Conservation (phyloP, 23 tunicate species). For the Phallusia fumigata region DNA sequence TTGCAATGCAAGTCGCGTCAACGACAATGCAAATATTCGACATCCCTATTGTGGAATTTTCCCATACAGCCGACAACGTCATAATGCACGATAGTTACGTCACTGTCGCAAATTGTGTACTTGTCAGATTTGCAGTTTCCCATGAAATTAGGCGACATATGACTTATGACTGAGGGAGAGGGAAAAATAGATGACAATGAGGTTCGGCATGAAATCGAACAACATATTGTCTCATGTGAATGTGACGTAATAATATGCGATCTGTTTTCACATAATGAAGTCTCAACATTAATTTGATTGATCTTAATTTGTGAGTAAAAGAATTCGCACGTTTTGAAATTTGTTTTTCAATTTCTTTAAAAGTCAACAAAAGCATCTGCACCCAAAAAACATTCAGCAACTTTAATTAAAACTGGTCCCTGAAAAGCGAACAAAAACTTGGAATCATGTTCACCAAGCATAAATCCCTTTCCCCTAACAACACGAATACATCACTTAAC, state of each 20-base stretch:
- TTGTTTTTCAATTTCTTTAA: no score
- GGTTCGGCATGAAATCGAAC: constrained; percentile 9
- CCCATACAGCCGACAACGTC: background rate
- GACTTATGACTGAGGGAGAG: background rate
- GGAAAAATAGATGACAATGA: background rate
- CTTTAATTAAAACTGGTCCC: no score
- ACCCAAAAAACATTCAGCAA: no score
- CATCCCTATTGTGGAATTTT: background rate
- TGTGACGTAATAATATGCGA: background rate
- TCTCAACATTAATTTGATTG: no score
- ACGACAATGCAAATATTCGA: background rate
- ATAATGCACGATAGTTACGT: background rate
- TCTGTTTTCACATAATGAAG: no score
- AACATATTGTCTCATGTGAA: background rate
- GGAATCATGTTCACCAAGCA: no score
- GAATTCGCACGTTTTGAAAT: no score
- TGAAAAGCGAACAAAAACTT: no score
- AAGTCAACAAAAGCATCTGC: no score
- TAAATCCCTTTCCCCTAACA: no score
- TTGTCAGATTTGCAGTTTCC: background rate
- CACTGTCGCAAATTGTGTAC: constrained; percentile 3
- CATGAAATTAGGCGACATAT: background rate
- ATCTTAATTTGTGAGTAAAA: no score
- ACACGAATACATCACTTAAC: no score
- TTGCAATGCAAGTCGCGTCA: background rate